These are phyloP conservation scores for Nomada ruficornis DNA, from an alignment of 2,888 invertebrate species.

Conservation along the genomic window DNA sequence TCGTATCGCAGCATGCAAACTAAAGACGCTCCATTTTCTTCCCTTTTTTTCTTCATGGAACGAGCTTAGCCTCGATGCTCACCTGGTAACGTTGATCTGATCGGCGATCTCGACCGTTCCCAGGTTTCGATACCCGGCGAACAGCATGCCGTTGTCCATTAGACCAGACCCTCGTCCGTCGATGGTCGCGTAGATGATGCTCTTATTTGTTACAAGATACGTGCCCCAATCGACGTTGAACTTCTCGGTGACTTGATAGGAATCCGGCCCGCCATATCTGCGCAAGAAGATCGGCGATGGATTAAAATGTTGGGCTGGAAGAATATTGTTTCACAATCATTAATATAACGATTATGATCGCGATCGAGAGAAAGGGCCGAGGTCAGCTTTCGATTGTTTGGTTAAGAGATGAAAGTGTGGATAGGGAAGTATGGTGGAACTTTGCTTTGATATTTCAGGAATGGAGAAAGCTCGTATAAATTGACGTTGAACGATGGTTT, in stretches of 20 bases:
- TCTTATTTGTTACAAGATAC: conserved; percentile 93
- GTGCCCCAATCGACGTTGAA: conserved; percentile 95
- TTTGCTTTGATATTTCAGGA: too few relatives aligned
- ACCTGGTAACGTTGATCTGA: conserved; percentile 94
- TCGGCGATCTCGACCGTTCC: conserved; percentile 96
- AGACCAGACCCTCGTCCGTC: conserved; percentile 96
- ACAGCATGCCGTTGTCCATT: conserved; percentile 92
- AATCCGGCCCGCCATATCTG: conserved; percentile 97
- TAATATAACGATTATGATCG: background rate
- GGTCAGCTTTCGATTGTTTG: background rate
- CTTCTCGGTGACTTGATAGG: conserved; percentile 92
- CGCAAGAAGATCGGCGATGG: background rate
- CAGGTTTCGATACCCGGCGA: conserved; percentile 92
- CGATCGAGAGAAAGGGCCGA: background rate
- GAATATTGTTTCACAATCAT: background rate
- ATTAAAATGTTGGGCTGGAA: background rate
- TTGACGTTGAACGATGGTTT: too few relatives aligned
- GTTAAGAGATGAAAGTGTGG: too few relatives aligned
- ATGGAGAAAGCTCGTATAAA: too few relatives aligned
- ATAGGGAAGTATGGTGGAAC: too few relatives aligned
- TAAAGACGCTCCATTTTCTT: background rate
- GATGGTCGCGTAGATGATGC: conserved; percentile 94
- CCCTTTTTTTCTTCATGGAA: background rate
- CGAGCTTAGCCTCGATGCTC: conserved; percentile 65
- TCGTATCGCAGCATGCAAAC: conserved; percentile 36